These are phyloP conservation scores for Channa striata DNA, from an alignment of 2,797 vertebrate species.

Conservation along the genomic window DNA sequence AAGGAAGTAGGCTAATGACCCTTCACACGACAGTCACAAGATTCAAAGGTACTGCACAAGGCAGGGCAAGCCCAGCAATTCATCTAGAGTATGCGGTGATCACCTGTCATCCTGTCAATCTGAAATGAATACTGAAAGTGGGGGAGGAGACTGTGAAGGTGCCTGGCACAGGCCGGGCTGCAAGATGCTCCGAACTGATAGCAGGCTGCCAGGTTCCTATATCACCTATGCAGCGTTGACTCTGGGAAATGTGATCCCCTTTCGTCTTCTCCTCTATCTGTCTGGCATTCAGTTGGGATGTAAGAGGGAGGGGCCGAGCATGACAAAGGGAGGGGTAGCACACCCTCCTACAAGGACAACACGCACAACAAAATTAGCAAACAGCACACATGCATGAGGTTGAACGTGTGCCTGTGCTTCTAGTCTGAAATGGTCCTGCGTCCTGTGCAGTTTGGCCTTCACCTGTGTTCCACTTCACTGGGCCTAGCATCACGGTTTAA, in stretches of 20 bases:
- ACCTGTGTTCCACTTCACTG: slow-evolving; percentile 38
- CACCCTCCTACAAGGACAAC: slow-evolving; percentile 67
- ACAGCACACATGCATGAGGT: slow-evolving; percentile 15
- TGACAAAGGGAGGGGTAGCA: slow-evolving; percentile 31
- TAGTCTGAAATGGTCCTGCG: slow-evolving; percentile 10
- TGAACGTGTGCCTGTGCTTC: not conserved
- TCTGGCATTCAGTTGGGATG: slow-evolving; percentile 27
- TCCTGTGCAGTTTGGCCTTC: slow-evolving; percentile 50
- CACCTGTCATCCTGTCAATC: slow-evolving; percentile 43
- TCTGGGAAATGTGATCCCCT: slow-evolving; percentile 65
- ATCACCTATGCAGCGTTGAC: slow-evolving; percentile 64
- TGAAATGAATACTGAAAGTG: slow-evolving; percentile 60
- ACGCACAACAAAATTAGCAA: slow-evolving; percentile 43
- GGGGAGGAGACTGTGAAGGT: slow-evolving; percentile 28
- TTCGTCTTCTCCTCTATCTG: slow-evolving; percentile 29
- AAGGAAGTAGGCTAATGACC: slow-evolving; percentile 51
- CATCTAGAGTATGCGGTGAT: slow-evolving; percentile 27
- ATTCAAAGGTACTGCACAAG: slow-evolving; percentile 28
- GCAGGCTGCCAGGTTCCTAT: slow-evolving; percentile 51
- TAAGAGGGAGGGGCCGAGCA: slow-evolving; percentile 25
- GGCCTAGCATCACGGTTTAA: slow-evolving; percentile 48
- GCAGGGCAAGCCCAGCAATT: slow-evolving; percentile 23
- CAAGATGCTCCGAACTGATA: slow-evolving; percentile 55
- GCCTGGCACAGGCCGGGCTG: not conserved
- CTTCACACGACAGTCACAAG: slow-evolving; percentile 54